phyloP scores from a whole-genome alignment of 1,140 invertebrate genomes.

The Tetramorium alpestre region DNA sequence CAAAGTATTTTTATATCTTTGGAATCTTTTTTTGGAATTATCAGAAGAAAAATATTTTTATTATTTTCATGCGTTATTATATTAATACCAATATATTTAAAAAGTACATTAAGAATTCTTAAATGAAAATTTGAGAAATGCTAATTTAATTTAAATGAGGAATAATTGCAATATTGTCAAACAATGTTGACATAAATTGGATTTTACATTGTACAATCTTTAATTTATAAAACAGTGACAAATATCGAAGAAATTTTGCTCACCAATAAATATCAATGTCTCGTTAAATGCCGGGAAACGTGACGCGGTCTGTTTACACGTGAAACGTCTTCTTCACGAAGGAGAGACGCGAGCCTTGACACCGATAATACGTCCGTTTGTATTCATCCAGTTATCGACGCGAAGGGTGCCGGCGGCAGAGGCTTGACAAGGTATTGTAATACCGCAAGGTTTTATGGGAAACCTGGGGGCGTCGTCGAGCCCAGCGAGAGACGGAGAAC shows the following conservation, averaged over 20 bases:
- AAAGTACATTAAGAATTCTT: background rate
- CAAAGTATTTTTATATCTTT: background rate
- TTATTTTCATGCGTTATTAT: background rate
- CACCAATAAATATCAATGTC: constrained; percentile 22
- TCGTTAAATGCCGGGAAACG: background rate
- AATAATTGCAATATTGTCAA: background rate
- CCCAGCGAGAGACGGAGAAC: constrained; percentile 58
- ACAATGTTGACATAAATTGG: background rate
- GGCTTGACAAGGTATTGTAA: constrained; percentile 78
- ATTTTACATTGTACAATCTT: background rate
- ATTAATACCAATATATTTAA: background rate
- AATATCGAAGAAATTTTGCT: background rate
- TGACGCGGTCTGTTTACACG: background rate
- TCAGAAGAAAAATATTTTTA: background rate
- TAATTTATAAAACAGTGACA: background rate
- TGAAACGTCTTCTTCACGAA: constrained; percentile 24
- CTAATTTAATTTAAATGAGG: background rate
- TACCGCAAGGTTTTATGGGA: constrained; percentile 82
- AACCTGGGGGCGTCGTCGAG: constrained; percentile 75
- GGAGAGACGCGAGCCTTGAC: constrained; percentile 27
- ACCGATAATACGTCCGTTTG: constrained; percentile 80
- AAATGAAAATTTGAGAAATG: background rate
- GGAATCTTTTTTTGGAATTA: background rate
- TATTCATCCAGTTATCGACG: constrained; percentile 81
- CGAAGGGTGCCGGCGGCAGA: constrained; percentile 64